Conservation (phyloP, 92 coral and sea anemone species). For the Chrysogorgia sp. region DNA sequence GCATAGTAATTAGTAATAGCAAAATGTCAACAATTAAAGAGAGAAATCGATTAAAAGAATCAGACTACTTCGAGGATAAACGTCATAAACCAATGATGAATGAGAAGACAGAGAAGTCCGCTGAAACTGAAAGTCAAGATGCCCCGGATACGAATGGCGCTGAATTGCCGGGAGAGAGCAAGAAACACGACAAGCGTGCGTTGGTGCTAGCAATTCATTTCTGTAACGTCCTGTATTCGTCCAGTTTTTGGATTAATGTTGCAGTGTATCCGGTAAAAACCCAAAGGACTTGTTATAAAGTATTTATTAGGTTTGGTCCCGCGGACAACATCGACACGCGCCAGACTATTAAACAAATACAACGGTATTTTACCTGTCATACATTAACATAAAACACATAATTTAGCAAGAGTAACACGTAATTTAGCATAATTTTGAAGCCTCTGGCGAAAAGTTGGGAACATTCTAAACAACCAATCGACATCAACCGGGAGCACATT, state of each 20-base stretch:
- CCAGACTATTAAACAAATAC: too few relatives aligned
- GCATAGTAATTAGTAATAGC: not conserved
- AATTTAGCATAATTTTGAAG: too few relatives aligned
- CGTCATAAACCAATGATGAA: too few relatives aligned
- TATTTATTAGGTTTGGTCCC: not conserved
- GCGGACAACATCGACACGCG: too few relatives aligned
- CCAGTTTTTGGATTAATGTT: constrained; percentile 95
- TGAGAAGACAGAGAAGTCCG: not conserved
- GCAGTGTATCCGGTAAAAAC: constrained; percentile 85
- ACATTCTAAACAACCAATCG: too few relatives aligned
- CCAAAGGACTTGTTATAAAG: not conserved
- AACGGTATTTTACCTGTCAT: too few relatives aligned
- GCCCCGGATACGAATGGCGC: not conserved
- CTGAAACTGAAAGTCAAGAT: not conserved
- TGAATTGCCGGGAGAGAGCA: not conserved
- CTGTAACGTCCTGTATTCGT: constrained; percentile 77
- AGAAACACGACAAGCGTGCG: constrained; percentile 44
- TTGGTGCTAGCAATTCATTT: constrained; percentile 76
- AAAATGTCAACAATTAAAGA: not conserved
- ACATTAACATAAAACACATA: too few relatives aligned
- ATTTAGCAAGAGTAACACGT: too few relatives aligned
- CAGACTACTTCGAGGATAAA: not conserved
- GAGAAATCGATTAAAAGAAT: not conserved
- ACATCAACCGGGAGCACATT: too few relatives aligned
- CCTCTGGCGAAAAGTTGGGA: too few relatives aligned